phyloP scores from a whole-genome alignment of 1,140 invertebrate genomes.

The Pseudomyrmex cubaensis region DNA sequence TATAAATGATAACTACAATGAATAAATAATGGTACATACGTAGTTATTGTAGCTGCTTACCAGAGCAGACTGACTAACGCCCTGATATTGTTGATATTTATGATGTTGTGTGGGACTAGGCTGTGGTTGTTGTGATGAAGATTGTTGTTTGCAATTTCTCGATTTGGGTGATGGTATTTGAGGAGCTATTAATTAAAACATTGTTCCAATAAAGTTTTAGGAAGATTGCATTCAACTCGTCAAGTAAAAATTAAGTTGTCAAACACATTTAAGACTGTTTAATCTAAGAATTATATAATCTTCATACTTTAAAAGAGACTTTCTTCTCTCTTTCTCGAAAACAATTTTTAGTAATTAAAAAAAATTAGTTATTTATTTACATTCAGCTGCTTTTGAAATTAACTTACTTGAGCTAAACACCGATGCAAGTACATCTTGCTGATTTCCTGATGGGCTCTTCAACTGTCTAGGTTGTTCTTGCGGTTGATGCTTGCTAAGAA shows the following conservation, averaged over 20 bases:
- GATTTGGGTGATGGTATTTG: slow-evolving; percentile 86
- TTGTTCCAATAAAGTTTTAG: too few relatives aligned
- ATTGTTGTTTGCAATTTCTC: slow-evolving; percentile 83
- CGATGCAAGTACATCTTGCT: slow-evolving; percentile 85
- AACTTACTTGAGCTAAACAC: slow-evolving; percentile 86
- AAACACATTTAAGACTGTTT: too few relatives aligned
- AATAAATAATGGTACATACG: slow-evolving; percentile 77
- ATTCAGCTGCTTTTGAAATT: slow-evolving; percentile 35
- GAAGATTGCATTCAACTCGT: too few relatives aligned
- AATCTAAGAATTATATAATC: background rate
- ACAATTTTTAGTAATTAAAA: background rate
- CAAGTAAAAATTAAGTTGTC: too few relatives aligned
- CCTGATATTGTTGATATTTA: slow-evolving; percentile 86
- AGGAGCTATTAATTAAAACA: slow-evolving; percentile 76
- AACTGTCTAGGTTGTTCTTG: slow-evolving; percentile 86
- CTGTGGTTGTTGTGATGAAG: slow-evolving; percentile 85
- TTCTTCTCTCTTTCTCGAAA: background rate
- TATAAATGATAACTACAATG: slow-evolving; percentile 57
- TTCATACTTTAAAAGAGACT: slow-evolving; percentile 21
- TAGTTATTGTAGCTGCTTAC: slow-evolving; percentile 85
- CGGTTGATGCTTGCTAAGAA: slow-evolving; percentile 86
- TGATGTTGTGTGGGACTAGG: slow-evolving; percentile 87
- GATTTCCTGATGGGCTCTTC: slow-evolving; percentile 86
- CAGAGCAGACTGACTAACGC: slow-evolving; percentile 84
- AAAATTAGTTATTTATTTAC: background rate